Conservation (phyloP, 2,113 vertebrate genomes). For the Grammomys surdaster region DNA sequence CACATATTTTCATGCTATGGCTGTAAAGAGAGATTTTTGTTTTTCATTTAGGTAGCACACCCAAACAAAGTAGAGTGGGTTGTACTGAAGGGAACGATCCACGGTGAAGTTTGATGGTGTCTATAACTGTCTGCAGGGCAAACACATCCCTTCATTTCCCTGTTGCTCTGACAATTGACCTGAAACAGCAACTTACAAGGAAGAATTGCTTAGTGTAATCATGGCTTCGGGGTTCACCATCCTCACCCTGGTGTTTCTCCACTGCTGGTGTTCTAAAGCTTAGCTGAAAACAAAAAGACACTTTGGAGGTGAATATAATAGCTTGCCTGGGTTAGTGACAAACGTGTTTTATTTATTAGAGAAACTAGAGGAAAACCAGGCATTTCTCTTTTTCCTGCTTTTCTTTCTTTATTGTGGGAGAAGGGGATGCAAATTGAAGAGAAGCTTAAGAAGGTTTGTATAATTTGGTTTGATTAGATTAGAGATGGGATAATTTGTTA, state of each 20-base stretch:
- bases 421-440: neutral
- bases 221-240: neutral
- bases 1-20: neutral
- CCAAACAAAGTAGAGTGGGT: neutral
- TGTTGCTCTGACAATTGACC: neutral
- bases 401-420: neutral
- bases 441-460: neutral
- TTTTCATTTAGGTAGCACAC: neutral
- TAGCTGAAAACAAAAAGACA: neutral
- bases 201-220: neutral
- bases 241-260: neutral
- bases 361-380: slow-evolving; percentile 26
- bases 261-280: neutral
- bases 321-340: neutral
- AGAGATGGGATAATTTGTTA: neutral
- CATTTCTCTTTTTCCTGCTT: neutral
- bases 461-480: neutral
- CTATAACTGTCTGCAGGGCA: neutral
- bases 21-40: neutral
- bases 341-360: neutral
- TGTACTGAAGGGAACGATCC: neutral
- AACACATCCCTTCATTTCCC: neutral
- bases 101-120: neutral
- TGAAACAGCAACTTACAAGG: neutral
- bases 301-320: neutral